Conservation (phyloP, 2,888 invertebrate species). For the Aplocera efformata region DNA sequence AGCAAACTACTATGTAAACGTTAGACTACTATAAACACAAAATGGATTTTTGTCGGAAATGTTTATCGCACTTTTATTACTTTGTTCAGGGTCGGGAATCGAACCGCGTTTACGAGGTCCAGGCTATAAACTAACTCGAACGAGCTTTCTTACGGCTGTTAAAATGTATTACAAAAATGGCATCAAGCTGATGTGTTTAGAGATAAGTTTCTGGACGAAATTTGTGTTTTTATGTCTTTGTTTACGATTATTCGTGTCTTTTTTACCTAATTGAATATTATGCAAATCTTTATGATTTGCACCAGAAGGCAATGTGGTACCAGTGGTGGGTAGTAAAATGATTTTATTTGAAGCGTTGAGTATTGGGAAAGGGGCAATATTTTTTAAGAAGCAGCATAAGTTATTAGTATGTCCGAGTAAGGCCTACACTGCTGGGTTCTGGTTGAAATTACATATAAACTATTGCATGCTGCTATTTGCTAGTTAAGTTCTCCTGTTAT, state of each 20-base stretch:
- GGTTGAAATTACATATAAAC: too few relatives aligned
- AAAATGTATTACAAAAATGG: slow-evolving; percentile 49
- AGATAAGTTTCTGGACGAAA: slow-evolving; percentile 21
- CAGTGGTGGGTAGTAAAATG: too few relatives aligned
- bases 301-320: too few relatives aligned
- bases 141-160: slow-evolving; percentile 49
- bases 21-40: slow-evolving; percentile 41
- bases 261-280: slow-evolving; percentile 1
- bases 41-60: slow-evolving; percentile 47
- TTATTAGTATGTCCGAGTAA: too few relatives aligned
- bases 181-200: slow-evolving; percentile 37
- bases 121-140: slow-evolving; percentile 53
- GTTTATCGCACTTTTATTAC: slow-evolving; percentile 58
- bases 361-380: too few relatives aligned
- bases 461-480: too few relatives aligned
- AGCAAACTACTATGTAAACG: slow-evolving; percentile 38
- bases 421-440: too few relatives aligned
- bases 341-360: too few relatives aligned
- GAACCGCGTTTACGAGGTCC: slow-evolving; percentile 59
- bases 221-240: slow-evolving; percentile 21
- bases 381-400: too few relatives aligned
- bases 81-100: slow-evolving; percentile 54
- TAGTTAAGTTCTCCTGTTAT: too few relatives aligned
- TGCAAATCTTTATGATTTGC: background rate
- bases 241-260: slow-evolving; percentile 16